A percentile compares a stretch with the other conserved stretches of the same genome.
Evolutionary conservation across 2,888 invertebrate genomes (phyloP).

Genomic region (Eurois occulta): DNA sequence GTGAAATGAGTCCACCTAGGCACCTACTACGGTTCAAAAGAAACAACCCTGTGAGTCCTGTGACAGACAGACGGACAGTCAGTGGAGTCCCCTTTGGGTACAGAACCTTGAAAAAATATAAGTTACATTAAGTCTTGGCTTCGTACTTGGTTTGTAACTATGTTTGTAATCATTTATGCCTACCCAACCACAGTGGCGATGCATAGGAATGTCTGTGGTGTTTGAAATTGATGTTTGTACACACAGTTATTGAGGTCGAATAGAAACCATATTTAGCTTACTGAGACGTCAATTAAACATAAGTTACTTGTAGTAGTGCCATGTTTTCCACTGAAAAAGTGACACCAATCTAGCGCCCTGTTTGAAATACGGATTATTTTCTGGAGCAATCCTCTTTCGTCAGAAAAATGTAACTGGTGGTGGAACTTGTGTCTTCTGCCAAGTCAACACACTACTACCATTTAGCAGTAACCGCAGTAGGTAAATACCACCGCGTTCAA

Average conservation of each 20-base stretch:
- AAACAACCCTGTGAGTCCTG: neutral
- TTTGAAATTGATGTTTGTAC: constrained; percentile 11
- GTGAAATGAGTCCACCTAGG: too few relatives aligned
- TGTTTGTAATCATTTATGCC: constrained; percentile 7
- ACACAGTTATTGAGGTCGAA: neutral
- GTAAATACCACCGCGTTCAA: too few relatives aligned
- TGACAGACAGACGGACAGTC: neutral
- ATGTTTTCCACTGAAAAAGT: neutral
- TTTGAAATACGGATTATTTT: neutral
- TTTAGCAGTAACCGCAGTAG: neutral
- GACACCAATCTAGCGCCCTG: neutral
- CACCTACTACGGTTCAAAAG: neutral
- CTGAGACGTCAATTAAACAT: neutral
- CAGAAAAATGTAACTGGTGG: neutral
- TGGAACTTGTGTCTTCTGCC: neutral
- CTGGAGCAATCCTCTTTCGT: neutral
- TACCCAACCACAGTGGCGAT: neutral
- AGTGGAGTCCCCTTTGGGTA: too few relatives aligned
- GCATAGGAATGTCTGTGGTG: constrained; percentile 38
- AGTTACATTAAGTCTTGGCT: constrained; percentile 2
- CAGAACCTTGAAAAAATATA: constrained; percentile 1
- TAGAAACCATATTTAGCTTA: neutral
- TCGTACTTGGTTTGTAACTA: constrained; percentile 18
- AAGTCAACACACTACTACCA: neutral
- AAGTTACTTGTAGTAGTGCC: neutral